Evolutionary conservation across 2,888 invertebrate species (phyloP), one percentile per base, ranked within the genome.

Genomic region (Dromius quadrimaculatus): DNA sequence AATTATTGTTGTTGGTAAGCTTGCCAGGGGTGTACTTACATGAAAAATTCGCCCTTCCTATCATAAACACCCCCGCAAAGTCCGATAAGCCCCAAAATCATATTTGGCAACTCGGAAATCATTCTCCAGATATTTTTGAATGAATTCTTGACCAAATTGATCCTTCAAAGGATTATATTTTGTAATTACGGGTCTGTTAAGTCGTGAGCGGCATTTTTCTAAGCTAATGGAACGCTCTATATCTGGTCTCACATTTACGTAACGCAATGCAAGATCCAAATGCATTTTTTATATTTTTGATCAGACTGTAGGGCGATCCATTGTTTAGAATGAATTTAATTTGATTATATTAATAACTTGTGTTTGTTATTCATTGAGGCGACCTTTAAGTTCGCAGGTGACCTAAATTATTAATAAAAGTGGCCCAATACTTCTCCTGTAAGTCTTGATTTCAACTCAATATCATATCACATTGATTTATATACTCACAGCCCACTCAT

Each of bases 291-390:
- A 54, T 54, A 54, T 54, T 28, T 54, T 47, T 47, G 22, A 47
- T 47, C 22, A 19, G 28, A 2, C 19, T 19, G 17, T 43, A 28
- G 50, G 50, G 13, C 50, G 15, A 38, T 9, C 65, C 36, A 65
- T 65, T 65, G 65, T 65, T 50, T 65, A 36, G 34, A 8, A 22
- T 65, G 65, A 47, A 50, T 65, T 47, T 50, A 41, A 65, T 65
- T 65, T 50, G 65, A 45, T 34, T 65, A 65, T 22, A 65, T 65
- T 65, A 65, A 22, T 36, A 17, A 50, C 65, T 34, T 59, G 13
- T 38, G 23, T 61, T 38, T 32, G 36, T 23, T 32, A 32, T 36
- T 11, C 23, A 54, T 54, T 54, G 15, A 23, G 50, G 11, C 15
- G 50, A 28, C 6, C 28, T 28, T 28, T 8, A 54, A 28, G 28